Conservation (phyloP, 2,888 invertebrate species). For the Ptilodon capucinus region DNA sequence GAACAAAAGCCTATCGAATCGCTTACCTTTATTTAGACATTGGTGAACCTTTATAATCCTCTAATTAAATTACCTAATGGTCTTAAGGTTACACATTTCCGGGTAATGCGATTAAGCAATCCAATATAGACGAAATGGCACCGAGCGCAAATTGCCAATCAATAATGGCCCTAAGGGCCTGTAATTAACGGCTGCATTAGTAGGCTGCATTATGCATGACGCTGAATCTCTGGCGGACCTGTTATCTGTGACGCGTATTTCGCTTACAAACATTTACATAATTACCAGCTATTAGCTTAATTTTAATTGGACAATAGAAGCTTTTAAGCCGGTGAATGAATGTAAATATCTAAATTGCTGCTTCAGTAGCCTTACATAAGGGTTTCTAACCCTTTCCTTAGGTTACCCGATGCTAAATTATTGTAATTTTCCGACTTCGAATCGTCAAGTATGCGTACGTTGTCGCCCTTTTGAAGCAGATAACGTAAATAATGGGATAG, state of each 20-base stretch:
- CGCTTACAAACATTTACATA: constrained; percentile 65
- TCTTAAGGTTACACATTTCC: constrained; percentile 48
- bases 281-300: constrained; percentile 52
- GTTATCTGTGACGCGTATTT: constrained; percentile 55
- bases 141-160: constrained; percentile 62
- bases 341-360: neutral
- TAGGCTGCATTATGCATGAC: constrained; percentile 68
- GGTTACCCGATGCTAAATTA: no score
- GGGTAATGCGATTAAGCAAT: constrained; percentile 56
- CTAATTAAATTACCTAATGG: constrained; percentile 54
- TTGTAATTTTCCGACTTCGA: no score
- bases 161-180: constrained; percentile 62
- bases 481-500: no score
- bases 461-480: no score
- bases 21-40: neutral
- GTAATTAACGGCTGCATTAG: constrained; percentile 72
- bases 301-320: constrained; percentile 46
- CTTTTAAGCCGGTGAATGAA: neutral
- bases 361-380: no score
- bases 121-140: constrained; percentile 56
- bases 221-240: constrained; percentile 54
- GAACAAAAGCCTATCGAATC: neutral
- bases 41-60: constrained; percentile 34
- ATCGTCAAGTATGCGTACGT: no score
- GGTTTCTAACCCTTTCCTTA: no score